A percentile compares a stretch with the other conserved stretches of the same genome.
Conservation (phyloP, 2,797 vertebrate genomes). For the Propithecus perrieri region DNA sequence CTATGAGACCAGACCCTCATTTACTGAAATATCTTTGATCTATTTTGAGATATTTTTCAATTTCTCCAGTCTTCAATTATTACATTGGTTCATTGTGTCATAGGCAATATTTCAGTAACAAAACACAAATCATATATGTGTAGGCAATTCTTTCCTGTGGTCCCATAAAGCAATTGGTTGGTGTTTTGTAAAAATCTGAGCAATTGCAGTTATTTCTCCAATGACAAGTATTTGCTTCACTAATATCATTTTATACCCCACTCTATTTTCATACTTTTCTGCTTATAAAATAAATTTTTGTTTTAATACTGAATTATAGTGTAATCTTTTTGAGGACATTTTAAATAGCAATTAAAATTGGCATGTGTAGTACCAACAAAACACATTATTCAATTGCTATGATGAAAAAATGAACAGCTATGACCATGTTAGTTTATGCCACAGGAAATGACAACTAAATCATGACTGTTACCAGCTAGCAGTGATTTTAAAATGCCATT, state of each 20-base stretch:
- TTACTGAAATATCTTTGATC: constrained; percentile 12
- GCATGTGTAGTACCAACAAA: background rate
- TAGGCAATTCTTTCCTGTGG: background rate
- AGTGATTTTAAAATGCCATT: background rate
- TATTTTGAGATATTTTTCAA: constrained; percentile 36
- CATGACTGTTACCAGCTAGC: background rate
- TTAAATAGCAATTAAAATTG: constrained; percentile 24
- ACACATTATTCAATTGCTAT: background rate
- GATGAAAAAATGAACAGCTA: background rate
- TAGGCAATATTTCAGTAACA: background rate
- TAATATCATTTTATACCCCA: background rate
- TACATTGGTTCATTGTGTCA: background rate
- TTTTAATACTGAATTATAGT: background rate
- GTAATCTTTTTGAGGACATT: constrained; percentile 43
- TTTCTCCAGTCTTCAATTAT: constrained; percentile 38
- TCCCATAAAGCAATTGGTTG: background rate
- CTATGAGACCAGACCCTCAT: background rate
- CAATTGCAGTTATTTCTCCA: background rate
- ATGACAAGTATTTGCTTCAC: background rate
- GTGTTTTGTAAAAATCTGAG: background rate
- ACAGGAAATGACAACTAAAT: background rate
- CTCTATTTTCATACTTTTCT: background rate
- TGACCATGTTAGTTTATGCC: background rate
- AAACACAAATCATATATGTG: background rate
- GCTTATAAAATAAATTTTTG: background rate